These are phyloP conservation scores for Triplophysa siluroides DNA, from an alignment of 2,113 vertebrate species.

Conservation along the genomic window DNA sequence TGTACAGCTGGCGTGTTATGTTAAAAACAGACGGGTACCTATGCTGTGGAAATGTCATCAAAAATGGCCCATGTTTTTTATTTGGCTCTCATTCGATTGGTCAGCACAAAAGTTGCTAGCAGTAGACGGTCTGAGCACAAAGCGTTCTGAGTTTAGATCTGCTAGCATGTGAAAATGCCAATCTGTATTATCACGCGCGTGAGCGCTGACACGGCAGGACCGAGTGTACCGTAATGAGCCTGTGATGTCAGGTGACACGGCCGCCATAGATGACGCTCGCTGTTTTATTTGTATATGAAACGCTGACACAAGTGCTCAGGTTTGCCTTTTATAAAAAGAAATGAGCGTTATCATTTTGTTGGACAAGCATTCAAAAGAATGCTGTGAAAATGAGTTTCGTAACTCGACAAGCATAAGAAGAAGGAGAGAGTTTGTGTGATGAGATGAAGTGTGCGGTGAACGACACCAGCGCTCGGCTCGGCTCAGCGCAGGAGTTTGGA, in stretches of 20 bases:
- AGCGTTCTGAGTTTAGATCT: conserved; percentile 43
- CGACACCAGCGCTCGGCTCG: conserved; percentile 2
- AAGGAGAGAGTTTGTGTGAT: conserved; percentile 15
- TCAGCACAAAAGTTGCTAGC: conserved; percentile 54
- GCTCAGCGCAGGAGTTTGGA: conserved; percentile 34
- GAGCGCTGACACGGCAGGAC: conserved; percentile 50
- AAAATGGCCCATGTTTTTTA: conserved; percentile 22
- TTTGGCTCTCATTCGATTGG: conserved; percentile 29
- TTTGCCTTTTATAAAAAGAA: background rate
- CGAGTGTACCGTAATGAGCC: conserved; percentile 40
- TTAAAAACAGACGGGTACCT: too few species aligned
- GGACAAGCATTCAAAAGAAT: too few species aligned
- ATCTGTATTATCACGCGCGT: conserved; percentile 47
- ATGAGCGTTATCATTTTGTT: too few species aligned
- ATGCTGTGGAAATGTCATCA: background rate
- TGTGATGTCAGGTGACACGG: conserved; percentile 25
- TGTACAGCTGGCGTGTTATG: too few species aligned
- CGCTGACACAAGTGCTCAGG: conserved; percentile 14
- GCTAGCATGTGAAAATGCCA: conserved; percentile 50
- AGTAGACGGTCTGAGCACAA: conserved; percentile 37
- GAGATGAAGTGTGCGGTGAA: conserved; percentile 43
- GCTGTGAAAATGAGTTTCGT: background rate
- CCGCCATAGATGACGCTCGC: background rate
- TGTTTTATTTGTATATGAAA: conserved; percentile 26
- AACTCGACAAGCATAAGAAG: background rate